Evolutionary conservation across 2,797 vertebrate genomes (phyloP), one percentile per base, ranked within the genome.

Genomic region (Delichon dasypus): DNA sequence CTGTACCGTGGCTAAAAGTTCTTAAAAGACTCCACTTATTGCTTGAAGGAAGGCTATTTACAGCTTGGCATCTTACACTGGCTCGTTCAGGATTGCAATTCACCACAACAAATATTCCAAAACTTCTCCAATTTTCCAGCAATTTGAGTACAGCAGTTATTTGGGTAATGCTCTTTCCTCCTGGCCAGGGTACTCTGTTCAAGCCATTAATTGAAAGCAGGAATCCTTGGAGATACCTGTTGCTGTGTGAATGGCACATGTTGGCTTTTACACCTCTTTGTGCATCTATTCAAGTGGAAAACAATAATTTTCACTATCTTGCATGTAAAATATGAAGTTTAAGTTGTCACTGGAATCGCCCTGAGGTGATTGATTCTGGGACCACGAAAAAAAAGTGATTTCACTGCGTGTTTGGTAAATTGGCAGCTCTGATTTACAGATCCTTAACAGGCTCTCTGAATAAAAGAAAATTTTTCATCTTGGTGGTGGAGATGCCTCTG

Each of bases 291-390:
- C 38, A 50, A 76, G 57, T 34, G 57, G 30, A 47, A 87, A 88
- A 36, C 45, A 91, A 18, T 55, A 32, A n/a, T 45, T 74, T 78
- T 72, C 58, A 9, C 61, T 77, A 2, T 29, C 50, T 91, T 61
- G 44, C 50, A 51, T 8, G 1, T 40, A 54, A 78, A 29, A 54
- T 36, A 32, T 9, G 45, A 60, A 29, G 16, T 34, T 85, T 71
- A 80, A 78, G 89, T 96, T 62, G 23, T 83, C 47, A 12, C 47
- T 68, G 70, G 51, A 68, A 91, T 26, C 50, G 34, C 53, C 74
- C 50, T 42, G 42, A 80, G 25, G 16, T 47, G 68, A 38, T 58
- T 65, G 70, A 60, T 71, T 84, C 21, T 3, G 8, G 1, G 4
- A 26, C n/a, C 21, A 38, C 40, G 67, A 22, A 88, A 84, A 36